Evolutionary conservation across 1,140 invertebrate genomes (phyloP).

Genomic region (Maniola jurtina): DNA sequence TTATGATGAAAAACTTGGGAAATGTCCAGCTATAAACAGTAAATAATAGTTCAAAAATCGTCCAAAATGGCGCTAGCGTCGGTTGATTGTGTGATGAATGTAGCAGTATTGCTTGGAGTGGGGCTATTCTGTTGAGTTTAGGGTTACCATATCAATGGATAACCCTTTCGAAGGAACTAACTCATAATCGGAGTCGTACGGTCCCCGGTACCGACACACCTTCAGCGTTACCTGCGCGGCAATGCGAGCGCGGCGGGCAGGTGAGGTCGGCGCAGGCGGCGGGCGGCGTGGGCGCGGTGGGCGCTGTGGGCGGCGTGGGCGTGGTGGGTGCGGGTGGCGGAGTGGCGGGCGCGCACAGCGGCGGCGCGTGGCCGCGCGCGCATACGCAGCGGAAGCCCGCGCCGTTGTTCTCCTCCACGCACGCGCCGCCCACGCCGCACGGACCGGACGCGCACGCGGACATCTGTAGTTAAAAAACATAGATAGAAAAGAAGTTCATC

Average conservation of each 20-base stretch:
- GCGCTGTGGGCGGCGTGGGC: slow-evolving; percentile 25
- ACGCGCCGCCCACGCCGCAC: slow-evolving; percentile 87
- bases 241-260: slow-evolving; percentile 77
- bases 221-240: slow-evolving; percentile 24
- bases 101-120: too few relatives aligned
- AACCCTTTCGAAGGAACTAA: too few relatives aligned
- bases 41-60: too few relatives aligned
- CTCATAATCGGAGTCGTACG: too few relatives aligned
- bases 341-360: slow-evolving; percentile 84
- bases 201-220: too few relatives aligned
- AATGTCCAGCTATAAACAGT: too few relatives aligned
- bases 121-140: too few relatives aligned
- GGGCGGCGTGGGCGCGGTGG: slow-evolving; percentile 47
- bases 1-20: too few relatives aligned
- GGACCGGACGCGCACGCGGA: slow-evolving; percentile 78
- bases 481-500: too few relatives aligned
- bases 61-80: too few relatives aligned
- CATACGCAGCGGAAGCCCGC: slow-evolving; percentile 85
- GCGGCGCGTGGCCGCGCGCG: slow-evolving; percentile 86
- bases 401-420: slow-evolving; percentile 87
- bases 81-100: too few relatives aligned
- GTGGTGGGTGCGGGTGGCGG: slow-evolving; percentile 79
- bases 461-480: slow-evolving; percentile 52
- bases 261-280: slow-evolving; percentile 76
- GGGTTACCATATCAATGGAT: too few relatives aligned